A percentile compares a stretch with the other conserved stretches of the same genome.
These are phyloP conservation scores for Xylocampa areola DNA, from an alignment of 2,888 invertebrate species.

Conservation along the genomic window DNA sequence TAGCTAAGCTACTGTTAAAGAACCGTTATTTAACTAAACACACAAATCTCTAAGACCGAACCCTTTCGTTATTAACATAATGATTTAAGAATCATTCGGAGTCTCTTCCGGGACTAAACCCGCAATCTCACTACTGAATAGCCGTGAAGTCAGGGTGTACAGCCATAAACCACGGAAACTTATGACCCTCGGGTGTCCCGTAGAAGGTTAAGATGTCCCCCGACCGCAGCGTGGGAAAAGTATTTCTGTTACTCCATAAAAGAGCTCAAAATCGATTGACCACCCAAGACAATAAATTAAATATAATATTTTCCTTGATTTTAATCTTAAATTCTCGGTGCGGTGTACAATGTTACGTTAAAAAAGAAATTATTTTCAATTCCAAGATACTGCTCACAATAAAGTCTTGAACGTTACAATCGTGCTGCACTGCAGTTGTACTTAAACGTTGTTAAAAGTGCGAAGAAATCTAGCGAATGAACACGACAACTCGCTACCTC, in stretches of 20 bases:
- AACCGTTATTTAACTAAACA: too few relatives aligned
- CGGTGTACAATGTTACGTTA: constrained; percentile 29
- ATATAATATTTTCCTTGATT: constrained; percentile 30
- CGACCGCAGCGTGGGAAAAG: constrained; percentile 33
- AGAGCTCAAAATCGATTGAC: constrained; percentile 38
- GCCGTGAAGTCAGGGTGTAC: constrained; percentile 43
- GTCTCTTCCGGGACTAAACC: constrained; percentile 18
- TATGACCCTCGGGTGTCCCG: constrained; percentile 51
- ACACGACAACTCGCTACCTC: constrained; percentile 35
- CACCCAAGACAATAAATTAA: constrained; percentile 28
- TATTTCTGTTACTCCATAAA: constrained; percentile 34
- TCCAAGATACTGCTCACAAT: constrained; percentile 27
- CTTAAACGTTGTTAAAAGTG: constrained; percentile 41
- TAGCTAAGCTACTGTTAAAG: too few relatives aligned
- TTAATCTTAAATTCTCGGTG: constrained; percentile 26
- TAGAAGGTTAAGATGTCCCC: constrained; percentile 52
- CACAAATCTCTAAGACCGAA: constrained; percentile 10
- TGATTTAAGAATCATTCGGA: constrained; percentile 35
- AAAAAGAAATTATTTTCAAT: constrained; percentile 30
- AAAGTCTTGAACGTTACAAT: constrained; percentile 36
- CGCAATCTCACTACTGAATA: constrained; percentile 32
- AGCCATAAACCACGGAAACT: constrained; percentile 56
- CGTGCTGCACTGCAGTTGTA: constrained; percentile 42
- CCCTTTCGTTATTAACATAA: constrained; percentile 22
- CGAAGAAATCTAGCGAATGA: constrained; percentile 41